phyloP scores from a whole-genome alignment of 2,797 vertebrate species.

The Apodemus agrarius region DNA sequence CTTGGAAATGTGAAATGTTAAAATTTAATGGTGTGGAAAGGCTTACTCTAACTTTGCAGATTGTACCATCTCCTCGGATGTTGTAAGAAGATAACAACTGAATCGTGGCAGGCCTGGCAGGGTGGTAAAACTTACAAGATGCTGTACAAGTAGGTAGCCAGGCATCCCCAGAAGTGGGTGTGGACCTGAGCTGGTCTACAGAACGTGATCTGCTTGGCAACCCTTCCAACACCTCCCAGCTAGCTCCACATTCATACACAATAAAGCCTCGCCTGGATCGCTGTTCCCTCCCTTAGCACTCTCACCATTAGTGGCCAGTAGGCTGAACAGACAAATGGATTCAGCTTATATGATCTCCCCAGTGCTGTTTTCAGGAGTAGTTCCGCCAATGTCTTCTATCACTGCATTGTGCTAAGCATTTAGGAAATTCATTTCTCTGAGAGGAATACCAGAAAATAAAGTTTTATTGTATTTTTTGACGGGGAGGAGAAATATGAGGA shows the following conservation, averaged over 20 bases:
- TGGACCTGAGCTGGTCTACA: neutral
- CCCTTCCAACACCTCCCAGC: neutral
- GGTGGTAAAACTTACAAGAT: neutral
- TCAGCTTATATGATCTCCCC: conserved; percentile 59
- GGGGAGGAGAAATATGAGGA: conserved; percentile 61
- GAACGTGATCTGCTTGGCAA: neutral
- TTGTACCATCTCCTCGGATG: conserved; percentile 69
- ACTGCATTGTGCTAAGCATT: conserved; percentile 46
- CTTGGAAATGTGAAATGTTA: conserved; percentile 86
- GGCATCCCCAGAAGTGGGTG: neutral
- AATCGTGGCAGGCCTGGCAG: conserved; percentile 28
- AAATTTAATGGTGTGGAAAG: conserved; percentile 85
- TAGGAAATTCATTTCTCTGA: conserved; percentile 73
- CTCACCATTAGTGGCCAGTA: conserved; percentile 9
- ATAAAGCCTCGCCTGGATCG: neutral
- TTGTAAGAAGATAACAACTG: conserved; percentile 70
- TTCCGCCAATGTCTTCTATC: conserved; percentile 60
- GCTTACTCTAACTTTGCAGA: conserved; percentile 79
- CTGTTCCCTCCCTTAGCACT: neutral
- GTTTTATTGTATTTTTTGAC: conserved; percentile 76
- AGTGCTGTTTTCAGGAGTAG: conserved; percentile 62
- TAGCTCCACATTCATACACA: neutral
- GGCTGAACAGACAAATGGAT: conserved; percentile 67
- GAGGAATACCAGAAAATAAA: conserved; percentile 75
- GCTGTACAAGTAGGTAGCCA: neutral